Evolutionary conservation across 2,888 invertebrate species (phyloP), one percentile per base, ranked within the genome.

Genomic region (Euplagia quadripunctaria): DNA sequence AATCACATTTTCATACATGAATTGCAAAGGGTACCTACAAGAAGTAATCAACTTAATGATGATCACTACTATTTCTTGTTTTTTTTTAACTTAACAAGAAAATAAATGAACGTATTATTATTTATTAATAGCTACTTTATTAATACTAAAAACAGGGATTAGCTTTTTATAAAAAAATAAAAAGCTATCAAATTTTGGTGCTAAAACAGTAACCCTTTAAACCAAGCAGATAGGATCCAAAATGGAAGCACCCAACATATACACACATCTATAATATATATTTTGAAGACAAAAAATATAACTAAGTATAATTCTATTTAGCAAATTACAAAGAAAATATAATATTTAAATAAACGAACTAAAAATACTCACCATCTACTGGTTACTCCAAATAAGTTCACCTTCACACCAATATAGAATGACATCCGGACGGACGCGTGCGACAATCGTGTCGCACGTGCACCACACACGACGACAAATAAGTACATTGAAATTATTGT

Each of bases 401-500:
- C 77, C 83, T 83, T 83, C 83, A 81, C 82, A 84, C 83, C 80
- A 73, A 81, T 85, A 85, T 85, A 86, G 85, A 85, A 85, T 89
- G 89, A 88, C 89, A 88, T 87, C 87, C 88, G 86, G 87, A 82
- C 81, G 72, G 84, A 71, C 86, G 89, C 87, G 89, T 86, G 89
- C 89, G 85, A 79, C 83, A 71, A 82, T 64, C 82, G 75, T 82
- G 69, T 70, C 74, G 80, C 93, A 91, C 93, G 94, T 92, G 94
- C 84, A 71, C 80, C 87, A 87, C 94, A 92, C 93, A 89, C 92
- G 94, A 72, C 92, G 90, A 90, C 92, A 91, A 91, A 93, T 91
- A 87, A 89, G 86, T 79, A 80, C 91, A 91, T 92, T 92, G 88
- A 82, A 88, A 91, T 93, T 91, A 93, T 89, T 92, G 90, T 88